phyloP scores from a whole-genome alignment of 2,888 invertebrate genomes.

The Drosophila picticornis region DNA sequence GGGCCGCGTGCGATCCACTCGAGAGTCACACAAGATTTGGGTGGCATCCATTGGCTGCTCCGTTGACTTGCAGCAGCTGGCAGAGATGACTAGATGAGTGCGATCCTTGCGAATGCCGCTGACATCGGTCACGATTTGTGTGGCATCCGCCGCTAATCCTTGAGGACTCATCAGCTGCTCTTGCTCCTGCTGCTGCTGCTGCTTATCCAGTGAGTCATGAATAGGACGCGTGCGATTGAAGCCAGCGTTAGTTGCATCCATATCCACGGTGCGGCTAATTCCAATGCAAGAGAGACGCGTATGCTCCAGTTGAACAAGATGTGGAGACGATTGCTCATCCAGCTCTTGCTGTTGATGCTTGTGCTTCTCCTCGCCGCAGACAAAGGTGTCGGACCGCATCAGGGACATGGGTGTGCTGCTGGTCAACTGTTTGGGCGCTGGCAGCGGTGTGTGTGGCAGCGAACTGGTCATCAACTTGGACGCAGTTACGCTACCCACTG shows the following conservation, averaged over 20 bases:
- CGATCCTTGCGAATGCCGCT: slow-evolving; percentile 5
- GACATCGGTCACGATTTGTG: neutral
- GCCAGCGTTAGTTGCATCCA: slow-evolving; percentile 17
- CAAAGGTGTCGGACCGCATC: slow-evolving; percentile 84
- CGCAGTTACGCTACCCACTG: neutral
- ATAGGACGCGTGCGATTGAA: slow-evolving; percentile 3
- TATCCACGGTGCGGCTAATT: slow-evolving; percentile 56
- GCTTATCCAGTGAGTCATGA: neutral
- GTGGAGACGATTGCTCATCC: slow-evolving; percentile 1
- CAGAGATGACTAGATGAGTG: slow-evolving; percentile 10
- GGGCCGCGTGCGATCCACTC: slow-evolving; percentile 21
- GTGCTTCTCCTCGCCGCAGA: slow-evolving; percentile 76
- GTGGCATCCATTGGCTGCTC: slow-evolving; percentile 22
- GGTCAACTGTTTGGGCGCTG: slow-evolving; percentile 52
- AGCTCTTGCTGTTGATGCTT: slow-evolving; percentile 24
- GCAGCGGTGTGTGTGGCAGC: slow-evolving; percentile 59
- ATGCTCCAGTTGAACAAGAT: slow-evolving; percentile 42
- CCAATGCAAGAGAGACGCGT: slow-evolving; percentile 48
- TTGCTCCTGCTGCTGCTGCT: neutral
- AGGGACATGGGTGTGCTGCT: slow-evolving; percentile 70
- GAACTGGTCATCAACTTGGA: slow-evolving; percentile 54
- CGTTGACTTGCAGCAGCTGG: neutral
- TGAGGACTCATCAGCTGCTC: neutral
- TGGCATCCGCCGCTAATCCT: slow-evolving; percentile 6
- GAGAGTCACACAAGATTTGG: neutral